These are phyloP conservation scores for Drosophila kuntzei DNA, from an alignment of 2,888 invertebrate species.

Conservation along the genomic window DNA sequence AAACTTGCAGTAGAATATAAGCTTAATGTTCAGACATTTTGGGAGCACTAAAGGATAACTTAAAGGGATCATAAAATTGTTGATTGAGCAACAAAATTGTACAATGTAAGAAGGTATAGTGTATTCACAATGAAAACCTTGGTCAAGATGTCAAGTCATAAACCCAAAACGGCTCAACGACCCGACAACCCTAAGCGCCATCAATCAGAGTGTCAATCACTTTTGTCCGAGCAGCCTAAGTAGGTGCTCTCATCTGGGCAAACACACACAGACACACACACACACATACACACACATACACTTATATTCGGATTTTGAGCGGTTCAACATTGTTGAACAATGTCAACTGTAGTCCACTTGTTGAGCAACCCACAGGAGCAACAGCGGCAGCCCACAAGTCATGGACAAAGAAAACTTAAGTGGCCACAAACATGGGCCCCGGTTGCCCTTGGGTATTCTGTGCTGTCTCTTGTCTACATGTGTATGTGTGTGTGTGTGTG, in stretches of 20 bases:
- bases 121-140: constrained; percentile 33
- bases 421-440: constrained; percentile 63
- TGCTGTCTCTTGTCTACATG: constrained; percentile 3
- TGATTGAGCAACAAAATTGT: constrained; percentile 2
- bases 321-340: constrained; percentile 60
- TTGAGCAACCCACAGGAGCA: constrained; percentile 58
- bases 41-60: neutral
- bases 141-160: constrained; percentile 66
- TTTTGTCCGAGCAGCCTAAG: constrained; percentile 59
- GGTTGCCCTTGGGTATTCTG: constrained; percentile 12
- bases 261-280: constrained; percentile 6
- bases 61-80: constrained; percentile 9
- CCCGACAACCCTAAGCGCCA: constrained; percentile 57
- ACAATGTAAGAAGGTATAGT: constrained; percentile 31
- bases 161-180: constrained; percentile 45
- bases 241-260: constrained; percentile 43
- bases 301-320: constrained; percentile 45
- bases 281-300: constrained; percentile 10
- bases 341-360: constrained; percentile 77
- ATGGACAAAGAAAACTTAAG: constrained; percentile 77
- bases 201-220: constrained; percentile 80
- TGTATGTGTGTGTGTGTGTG: constrained; percentile 5
- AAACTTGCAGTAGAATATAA: neutral
- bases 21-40: neutral
- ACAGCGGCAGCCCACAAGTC: constrained; percentile 61